Evolutionary conservation across 2,797 vertebrate species (phyloP).

Genomic region (Galagoides demidoff): DNA sequence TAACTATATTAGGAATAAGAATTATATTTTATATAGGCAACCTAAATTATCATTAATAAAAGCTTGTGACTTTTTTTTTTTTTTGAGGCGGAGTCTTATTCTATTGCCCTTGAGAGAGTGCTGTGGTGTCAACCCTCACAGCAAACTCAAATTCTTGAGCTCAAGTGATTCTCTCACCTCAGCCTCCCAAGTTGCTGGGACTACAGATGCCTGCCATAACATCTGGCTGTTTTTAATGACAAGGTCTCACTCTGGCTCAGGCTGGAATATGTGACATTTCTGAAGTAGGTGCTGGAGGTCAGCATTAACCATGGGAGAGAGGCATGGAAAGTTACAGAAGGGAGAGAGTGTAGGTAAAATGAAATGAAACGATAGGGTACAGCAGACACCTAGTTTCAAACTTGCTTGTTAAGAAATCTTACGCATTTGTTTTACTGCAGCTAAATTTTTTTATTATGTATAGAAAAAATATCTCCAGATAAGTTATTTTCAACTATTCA

Average conservation of each 20-base stretch:
- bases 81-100: too few species aligned
- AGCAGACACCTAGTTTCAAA: not conserved
- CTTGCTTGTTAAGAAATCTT: not conserved
- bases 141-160: too few species aligned
- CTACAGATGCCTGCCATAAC: too few species aligned
- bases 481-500: slow-evolving; percentile 18
- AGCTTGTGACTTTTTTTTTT: not conserved
- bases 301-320: not conserved
- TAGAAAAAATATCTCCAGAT: not conserved
- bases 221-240: too few species aligned
- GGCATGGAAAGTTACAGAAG: not conserved
- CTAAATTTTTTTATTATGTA: not conserved
- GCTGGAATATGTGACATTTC: not conserved
- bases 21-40: not conserved
- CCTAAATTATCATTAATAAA: not conserved
- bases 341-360: not conserved
- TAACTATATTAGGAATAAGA: not conserved
- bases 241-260: too few species aligned
- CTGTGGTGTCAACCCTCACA: too few species aligned
- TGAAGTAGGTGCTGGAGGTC: not conserved
- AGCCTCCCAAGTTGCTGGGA: too few species aligned
- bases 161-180: too few species aligned
- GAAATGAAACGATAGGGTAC: not conserved
- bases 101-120: too few species aligned
- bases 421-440: not conserved